Evolutionary conservation across 2,888 invertebrate species (phyloP).

Genomic region (Sturmia bella): DNA sequence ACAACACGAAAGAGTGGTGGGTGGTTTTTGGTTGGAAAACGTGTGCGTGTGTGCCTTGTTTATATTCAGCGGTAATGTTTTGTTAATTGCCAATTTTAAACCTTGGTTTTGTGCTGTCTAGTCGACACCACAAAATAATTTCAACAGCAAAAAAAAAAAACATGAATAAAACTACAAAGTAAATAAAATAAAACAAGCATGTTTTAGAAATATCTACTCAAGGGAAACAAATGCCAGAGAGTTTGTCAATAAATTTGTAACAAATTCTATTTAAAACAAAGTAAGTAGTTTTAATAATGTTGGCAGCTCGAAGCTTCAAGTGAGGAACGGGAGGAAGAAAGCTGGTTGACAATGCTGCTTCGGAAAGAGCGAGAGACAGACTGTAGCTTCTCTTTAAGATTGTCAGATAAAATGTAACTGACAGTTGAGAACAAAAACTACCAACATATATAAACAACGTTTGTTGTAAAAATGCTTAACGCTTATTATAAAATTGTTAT

Average conservation of each 20-base stretch:
- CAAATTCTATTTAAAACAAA: conserved; percentile 37
- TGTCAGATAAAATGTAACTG: too few relatives aligned
- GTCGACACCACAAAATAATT: conserved; percentile 65
- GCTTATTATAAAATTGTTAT: too few relatives aligned
- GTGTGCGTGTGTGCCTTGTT: conserved; percentile 71
- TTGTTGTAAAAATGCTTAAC: too few relatives aligned
- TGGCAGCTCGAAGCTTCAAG: background rate
- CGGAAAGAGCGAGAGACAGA: too few relatives aligned
- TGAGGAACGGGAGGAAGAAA: background rate
- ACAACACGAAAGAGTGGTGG: background rate
- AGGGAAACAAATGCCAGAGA: conserved; percentile 18
- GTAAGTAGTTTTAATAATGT: conserved; percentile 26
- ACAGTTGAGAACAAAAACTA: too few relatives aligned
- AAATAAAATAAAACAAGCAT: conserved; percentile 23
- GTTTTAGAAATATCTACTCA: conserved; percentile 22
- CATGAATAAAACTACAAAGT: conserved; percentile 22
- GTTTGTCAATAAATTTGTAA: conserved; percentile 45
- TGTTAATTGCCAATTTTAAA: conserved; percentile 81
- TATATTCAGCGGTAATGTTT: conserved; percentile 80
- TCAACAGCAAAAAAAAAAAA: conserved; percentile 7
- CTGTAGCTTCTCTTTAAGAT: too few relatives aligned
- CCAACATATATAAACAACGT: too few relatives aligned
- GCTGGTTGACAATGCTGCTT: background rate
- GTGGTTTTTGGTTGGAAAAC: background rate
- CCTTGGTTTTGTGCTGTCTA: conserved; percentile 72